phyloP scores from a whole-genome alignment of 2,888 invertebrate species.

The Limnephilus marmoratus region DNA sequence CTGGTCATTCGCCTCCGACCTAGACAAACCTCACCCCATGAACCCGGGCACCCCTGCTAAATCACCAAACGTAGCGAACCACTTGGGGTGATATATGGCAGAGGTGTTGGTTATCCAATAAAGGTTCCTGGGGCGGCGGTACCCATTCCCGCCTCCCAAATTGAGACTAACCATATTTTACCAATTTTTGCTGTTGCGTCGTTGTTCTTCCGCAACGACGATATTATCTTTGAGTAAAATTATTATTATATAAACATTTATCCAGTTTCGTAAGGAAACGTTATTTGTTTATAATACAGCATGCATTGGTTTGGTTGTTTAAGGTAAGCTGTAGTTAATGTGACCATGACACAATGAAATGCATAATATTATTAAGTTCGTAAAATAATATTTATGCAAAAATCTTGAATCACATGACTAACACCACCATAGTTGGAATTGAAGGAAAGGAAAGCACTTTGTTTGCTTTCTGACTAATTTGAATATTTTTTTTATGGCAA shows the following conservation, averaged over 20 bases:
- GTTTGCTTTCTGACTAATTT: neutral
- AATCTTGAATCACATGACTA: neutral
- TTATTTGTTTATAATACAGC: neutral
- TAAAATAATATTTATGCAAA: neutral
- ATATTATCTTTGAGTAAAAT: neutral
- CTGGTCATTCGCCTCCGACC: too few relatives aligned
- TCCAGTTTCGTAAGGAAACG: neutral
- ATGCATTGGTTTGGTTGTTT: neutral
- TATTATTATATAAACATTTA: neutral
- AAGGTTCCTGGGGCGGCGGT: too few relatives aligned
- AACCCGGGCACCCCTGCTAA: too few relatives aligned
- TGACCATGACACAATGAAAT: neutral
- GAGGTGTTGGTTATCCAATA: too few relatives aligned
- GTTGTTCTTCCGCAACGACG: too few relatives aligned
- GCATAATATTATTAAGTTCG: neutral
- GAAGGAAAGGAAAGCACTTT: slow-evolving; percentile 12
- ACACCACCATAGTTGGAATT: neutral
- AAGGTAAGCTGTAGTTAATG: neutral
- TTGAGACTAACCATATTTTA: too few relatives aligned
- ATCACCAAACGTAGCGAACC: too few relatives aligned
- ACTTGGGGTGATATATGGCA: too few relatives aligned
- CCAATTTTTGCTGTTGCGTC: too few relatives aligned
- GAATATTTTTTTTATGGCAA: slow-evolving; percentile 6
- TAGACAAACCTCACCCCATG: too few relatives aligned
- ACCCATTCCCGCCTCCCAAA: too few relatives aligned